phyloP scores from a whole-genome alignment of 2,797 vertebrate species.

The Odontamblyopus lacepedii region DNA sequence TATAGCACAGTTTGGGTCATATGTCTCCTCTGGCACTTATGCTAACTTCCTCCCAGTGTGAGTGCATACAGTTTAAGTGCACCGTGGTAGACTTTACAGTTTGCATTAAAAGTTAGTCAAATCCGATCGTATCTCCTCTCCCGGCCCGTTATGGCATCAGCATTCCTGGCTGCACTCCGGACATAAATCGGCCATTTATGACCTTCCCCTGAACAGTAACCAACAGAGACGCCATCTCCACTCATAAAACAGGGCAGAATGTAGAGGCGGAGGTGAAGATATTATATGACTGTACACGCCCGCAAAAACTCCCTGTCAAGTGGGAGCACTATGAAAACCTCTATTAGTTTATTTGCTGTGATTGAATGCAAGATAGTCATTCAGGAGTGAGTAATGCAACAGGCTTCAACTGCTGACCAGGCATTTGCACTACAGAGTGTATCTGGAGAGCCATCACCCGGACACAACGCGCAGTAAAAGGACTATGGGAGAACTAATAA shows the following conservation, averaged over 20 bases:
- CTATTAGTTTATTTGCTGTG: slow-evolving; percentile 32
- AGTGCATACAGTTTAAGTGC: slow-evolving; percentile 37
- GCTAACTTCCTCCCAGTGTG: slow-evolving; percentile 36
- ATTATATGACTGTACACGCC: slow-evolving; percentile 39
- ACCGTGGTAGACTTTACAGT: slow-evolving; percentile 49
- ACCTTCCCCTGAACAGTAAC: slow-evolving; percentile 66
- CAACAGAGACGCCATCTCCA: slow-evolving; percentile 58
- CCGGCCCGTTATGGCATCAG: slow-evolving; percentile 54
- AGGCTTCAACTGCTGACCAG: slow-evolving; percentile 39
- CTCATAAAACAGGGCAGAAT: slow-evolving; percentile 54
- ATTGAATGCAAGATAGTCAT: slow-evolving; percentile 37
- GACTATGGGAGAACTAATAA: not conserved
- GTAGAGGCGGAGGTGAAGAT: slow-evolving; percentile 53
- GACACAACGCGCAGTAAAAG: slow-evolving; percentile 21
- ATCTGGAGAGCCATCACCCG: slow-evolving; percentile 20
- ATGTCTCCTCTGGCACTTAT: slow-evolving; percentile 30
- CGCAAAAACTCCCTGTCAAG: slow-evolving; percentile 50
- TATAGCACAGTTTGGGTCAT: slow-evolving; percentile 2
- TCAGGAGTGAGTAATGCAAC: slow-evolving; percentile 40
- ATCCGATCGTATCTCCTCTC: slow-evolving; percentile 47
- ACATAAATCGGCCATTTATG: slow-evolving; percentile 71
- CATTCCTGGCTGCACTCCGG: slow-evolving; percentile 53
- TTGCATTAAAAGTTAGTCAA: slow-evolving; percentile 54
- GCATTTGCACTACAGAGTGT: slow-evolving; percentile 15
- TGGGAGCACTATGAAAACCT: slow-evolving; percentile 38